These are phyloP conservation scores for Myopa tessellatipennis DNA, from an alignment of 2,888 invertebrate species.

Conservation along the genomic window DNA sequence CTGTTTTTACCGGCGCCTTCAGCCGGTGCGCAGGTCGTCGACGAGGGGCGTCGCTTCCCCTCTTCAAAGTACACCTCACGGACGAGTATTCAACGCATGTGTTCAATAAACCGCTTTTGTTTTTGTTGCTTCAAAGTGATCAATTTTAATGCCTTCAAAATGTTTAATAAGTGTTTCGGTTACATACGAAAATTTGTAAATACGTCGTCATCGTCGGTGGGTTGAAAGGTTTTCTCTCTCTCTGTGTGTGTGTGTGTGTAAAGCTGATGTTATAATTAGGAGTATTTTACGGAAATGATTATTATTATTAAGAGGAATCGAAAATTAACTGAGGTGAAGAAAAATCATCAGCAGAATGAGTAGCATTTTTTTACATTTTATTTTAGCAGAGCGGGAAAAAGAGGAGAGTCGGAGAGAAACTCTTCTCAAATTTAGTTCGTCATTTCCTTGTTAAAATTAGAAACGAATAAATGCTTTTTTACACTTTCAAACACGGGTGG, in stretches of 20 bases:
- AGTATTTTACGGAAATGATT: background rate
- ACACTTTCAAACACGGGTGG: too few relatives aligned
- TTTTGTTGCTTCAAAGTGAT: slow-evolving; percentile 43
- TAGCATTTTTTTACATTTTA: too few relatives aligned
- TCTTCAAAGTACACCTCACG: slow-evolving; percentile 34
- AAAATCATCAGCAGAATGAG: slow-evolving; percentile 2
- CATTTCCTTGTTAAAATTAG: too few relatives aligned
- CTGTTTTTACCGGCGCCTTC: background rate
- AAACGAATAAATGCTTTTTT: too few relatives aligned
- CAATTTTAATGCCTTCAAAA: background rate
- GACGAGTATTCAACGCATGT: slow-evolving; percentile 51
- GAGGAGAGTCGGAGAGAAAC: background rate
- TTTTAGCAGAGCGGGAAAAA: background rate
- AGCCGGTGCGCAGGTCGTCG: background rate
- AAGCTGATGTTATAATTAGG: background rate
- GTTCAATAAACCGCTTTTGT: slow-evolving; percentile 61
- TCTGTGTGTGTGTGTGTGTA: too few relatives aligned
- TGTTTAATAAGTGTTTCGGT: slow-evolving; percentile 1
- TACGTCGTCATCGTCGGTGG: background rate
- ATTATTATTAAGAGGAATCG: background rate
- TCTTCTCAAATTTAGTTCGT: background rate
- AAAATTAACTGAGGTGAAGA: background rate
- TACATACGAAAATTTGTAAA: background rate
- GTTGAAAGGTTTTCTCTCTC: background rate
- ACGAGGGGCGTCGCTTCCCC: slow-evolving; percentile 13